phyloP scores from a whole-genome alignment of 2,797 vertebrate species.

The Phylloscopus collybita region DNA sequence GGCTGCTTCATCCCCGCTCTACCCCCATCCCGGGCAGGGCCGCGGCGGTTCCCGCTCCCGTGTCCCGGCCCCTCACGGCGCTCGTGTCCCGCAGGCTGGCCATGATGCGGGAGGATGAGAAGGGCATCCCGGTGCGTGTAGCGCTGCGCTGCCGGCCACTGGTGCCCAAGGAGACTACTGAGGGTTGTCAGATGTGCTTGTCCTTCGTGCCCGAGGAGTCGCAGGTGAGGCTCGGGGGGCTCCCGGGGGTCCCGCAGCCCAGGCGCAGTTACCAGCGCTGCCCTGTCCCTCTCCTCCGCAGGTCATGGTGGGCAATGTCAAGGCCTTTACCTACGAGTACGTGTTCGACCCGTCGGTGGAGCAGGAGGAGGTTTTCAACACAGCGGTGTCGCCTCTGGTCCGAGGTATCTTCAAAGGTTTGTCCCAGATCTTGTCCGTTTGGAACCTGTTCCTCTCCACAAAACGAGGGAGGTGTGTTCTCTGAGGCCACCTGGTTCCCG shows the following conservation, averaged over 20 bases:
- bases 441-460: rapidly evolving
- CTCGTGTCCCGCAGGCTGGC: neutral
- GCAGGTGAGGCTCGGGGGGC: constrained; percentile 77
- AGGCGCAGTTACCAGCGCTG: neutral
- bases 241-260: neutral
- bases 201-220: constrained; percentile 89
- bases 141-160: constrained; percentile 92
- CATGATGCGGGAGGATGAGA: constrained; percentile 85
- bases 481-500: no score
- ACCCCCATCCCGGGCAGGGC: no score
- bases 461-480: rapidly evolving
- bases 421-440: rapidly evolving
- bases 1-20: no score
- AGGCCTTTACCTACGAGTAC: constrained; percentile 93
- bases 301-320: constrained; percentile 91
- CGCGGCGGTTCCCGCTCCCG: neutral
- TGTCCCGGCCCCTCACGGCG: neutral
- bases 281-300: constrained; percentile 39
- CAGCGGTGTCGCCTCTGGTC: constrained; percentile 85
- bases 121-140: constrained; percentile 90
- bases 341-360: constrained; percentile 91
- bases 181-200: constrained; percentile 91
- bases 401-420: constrained; percentile 90
- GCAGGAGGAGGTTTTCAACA: constrained; percentile 92
- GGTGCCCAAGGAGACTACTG: constrained; percentile 86